Percentiles rank a stretch among this genome's conserved stretches.
These are phyloP conservation scores for Otis tarda DNA, from an alignment of 2,113 vertebrate species.

Conservation along the genomic window DNA sequence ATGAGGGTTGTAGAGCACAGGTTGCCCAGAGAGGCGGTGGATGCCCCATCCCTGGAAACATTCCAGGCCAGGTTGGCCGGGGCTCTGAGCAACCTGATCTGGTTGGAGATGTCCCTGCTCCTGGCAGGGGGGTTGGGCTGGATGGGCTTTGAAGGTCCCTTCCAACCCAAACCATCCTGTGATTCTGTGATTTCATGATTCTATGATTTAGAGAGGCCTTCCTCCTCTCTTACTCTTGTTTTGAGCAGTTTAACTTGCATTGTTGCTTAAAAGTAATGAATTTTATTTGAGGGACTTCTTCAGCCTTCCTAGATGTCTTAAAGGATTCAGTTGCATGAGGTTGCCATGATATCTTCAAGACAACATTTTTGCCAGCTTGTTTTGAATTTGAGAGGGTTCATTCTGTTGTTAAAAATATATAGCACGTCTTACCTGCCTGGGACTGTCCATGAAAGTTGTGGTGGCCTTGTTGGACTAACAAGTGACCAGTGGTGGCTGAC, in stretches of 20 bases:
- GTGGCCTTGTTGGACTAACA: neutral
- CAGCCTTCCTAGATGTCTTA: neutral
- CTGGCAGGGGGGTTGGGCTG: too few relatives aligned
- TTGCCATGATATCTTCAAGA: neutral
- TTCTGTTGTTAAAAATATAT: neutral
- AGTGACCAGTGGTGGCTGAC: neutral
- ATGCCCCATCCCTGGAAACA: too few relatives aligned
- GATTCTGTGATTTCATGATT: too few relatives aligned
- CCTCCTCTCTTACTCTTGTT: neutral
- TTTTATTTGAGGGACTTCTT: neutral
- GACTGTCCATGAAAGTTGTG: neutral
- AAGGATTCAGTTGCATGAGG: neutral
- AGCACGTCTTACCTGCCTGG: fast-evolving
- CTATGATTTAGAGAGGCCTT: neutral
- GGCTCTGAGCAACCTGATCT: too few relatives aligned
- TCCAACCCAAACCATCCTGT: too few relatives aligned
- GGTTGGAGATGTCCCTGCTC: too few relatives aligned
- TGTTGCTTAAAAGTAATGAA: neutral
- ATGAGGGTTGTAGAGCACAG: too few relatives aligned
- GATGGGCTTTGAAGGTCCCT: too few relatives aligned
- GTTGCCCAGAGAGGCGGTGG: too few relatives aligned
- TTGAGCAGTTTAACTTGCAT: neutral
- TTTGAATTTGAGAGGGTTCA: neutral
- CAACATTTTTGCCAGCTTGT: neutral
- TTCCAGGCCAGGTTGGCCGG: too few relatives aligned